Percentiles rank a stretch among this genome's conserved stretches.
Evolutionary conservation across 35 echinoderm and acorn worm species (phyloP).

Genomic region (Eucidaris tribuloides): DNA sequence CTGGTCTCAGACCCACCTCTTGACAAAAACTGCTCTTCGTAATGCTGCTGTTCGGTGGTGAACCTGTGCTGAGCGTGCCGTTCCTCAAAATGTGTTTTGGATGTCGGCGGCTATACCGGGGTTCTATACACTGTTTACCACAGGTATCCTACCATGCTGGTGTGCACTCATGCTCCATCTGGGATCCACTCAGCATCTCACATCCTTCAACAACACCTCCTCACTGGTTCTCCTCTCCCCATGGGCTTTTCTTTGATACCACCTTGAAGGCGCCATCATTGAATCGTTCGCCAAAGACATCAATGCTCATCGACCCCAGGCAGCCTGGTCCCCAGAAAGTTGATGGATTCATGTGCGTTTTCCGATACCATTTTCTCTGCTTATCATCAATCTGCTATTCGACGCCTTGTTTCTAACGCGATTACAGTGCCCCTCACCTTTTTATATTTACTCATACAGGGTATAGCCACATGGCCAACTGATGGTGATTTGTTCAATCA

Average conservation of each 20-base stretch:
- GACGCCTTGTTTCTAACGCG: neutral
- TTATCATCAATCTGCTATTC: constrained; percentile 3
- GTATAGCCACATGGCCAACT: too few relatives aligned
- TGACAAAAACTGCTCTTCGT: too few relatives aligned
- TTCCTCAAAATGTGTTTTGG: too few relatives aligned
- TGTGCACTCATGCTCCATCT: constrained; percentile 10
- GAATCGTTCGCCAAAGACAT: constrained; percentile 79
- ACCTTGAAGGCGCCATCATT: constrained; percentile 60
- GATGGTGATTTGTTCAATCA: too few relatives aligned
- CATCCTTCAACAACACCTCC: constrained; percentile 32
- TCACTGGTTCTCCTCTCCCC: constrained; percentile 52
- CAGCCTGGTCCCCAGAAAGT: neutral
- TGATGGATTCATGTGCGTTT: neutral
- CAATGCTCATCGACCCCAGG: constrained; percentile 15
- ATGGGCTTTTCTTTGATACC: constrained; percentile 66
- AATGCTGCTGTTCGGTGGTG: too few relatives aligned
- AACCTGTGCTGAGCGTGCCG: too few relatives aligned
- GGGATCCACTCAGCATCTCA: constrained; percentile 24
- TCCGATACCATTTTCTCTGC: neutral
- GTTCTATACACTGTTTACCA: too few relatives aligned
- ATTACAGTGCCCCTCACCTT: neutral
- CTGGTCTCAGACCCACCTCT: too few relatives aligned
- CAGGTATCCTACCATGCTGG: neutral
- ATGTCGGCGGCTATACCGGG: too few relatives aligned
- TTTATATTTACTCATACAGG: neutral